A percentile compares a stretch with the other conserved stretches of the same genome.
Conservation (phyloP, 2,113 vertebrate genomes). For the Gobiocypris rarus region DNA sequence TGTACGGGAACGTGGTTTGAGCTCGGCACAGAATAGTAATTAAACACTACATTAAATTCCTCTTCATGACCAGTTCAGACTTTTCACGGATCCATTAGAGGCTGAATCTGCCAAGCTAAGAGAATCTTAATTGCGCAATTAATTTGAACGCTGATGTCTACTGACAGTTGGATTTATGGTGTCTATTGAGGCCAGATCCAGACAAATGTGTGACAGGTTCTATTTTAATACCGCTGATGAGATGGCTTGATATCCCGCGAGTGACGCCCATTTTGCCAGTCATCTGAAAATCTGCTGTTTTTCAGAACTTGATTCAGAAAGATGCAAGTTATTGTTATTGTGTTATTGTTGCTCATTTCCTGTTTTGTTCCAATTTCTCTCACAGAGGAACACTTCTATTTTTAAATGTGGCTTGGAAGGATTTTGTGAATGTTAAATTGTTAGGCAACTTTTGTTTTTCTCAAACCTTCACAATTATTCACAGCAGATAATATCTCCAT, state of each 20-base stretch:
- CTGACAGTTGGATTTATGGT: constrained; percentile 75
- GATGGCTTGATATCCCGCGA: constrained; percentile 51
- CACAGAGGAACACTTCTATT: not conserved
- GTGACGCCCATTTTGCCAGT: not conserved
- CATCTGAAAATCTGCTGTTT: not conserved
- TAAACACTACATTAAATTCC: constrained; percentile 81
- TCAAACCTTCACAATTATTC: constrained; percentile 58
- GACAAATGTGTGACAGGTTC: constrained; percentile 67
- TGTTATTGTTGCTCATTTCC: not conserved
- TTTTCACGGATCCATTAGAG: constrained; percentile 80
- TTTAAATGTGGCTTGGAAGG: not conserved
- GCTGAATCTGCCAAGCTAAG: constrained; percentile 76
- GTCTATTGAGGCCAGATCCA: constrained; percentile 54
- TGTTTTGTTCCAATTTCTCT: not conserved
- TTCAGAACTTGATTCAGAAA: not conserved
- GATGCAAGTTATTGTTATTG: constrained; percentile 9
- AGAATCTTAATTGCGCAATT: constrained; percentile 81
- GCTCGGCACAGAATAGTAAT: constrained; percentile 74
- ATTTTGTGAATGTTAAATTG: not conserved
- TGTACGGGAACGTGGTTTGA: constrained; percentile 59
- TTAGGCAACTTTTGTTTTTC: constrained; percentile 48
- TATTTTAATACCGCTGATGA: constrained; percentile 69
- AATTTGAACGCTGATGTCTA: constrained; percentile 74
- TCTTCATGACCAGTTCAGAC: constrained; percentile 77
- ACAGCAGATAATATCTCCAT: constrained; percentile 61